Evolutionary conservation across 1,140 invertebrate genomes (phyloP).

Genomic region (Drosophila sucinea): DNA sequence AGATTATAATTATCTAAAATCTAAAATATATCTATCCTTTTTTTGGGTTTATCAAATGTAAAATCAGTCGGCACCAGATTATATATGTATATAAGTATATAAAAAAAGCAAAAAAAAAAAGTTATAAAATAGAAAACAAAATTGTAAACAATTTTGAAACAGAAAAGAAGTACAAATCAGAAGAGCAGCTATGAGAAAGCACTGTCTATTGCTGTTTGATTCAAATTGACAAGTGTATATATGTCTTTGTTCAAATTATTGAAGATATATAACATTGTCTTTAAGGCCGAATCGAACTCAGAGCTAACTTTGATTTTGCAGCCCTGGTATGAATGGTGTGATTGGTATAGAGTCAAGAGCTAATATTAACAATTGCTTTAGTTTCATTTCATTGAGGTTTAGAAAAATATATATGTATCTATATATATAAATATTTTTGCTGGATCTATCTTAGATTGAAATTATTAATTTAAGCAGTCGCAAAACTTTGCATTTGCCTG

Average conservation of each 20-base stretch:
- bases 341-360: background rate
- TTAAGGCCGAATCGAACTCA: background rate
- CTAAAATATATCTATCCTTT: constrained; percentile 40
- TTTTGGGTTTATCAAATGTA: constrained; percentile 47
- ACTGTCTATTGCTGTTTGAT: background rate
- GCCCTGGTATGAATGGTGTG: background rate
- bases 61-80: constrained; percentile 54
- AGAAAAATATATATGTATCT: constrained; percentile 32
- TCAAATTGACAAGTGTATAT: background rate
- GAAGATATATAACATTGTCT: no score
- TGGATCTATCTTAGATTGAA: constrained; percentile 3
- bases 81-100: constrained; percentile 26
- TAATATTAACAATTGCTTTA: constrained; percentile 10
- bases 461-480: background rate
- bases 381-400: constrained; percentile 8
- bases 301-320: background rate
- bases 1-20: constrained; percentile 55
- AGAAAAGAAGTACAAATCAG: background rate
- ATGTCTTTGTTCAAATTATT: background rate
- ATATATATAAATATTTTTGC: constrained; percentile 48
- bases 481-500: constrained; percentile 35
- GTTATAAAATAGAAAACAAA: constrained; percentile 41
- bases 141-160: background rate
- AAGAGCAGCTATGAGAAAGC: background rate
- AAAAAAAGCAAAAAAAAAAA: constrained; percentile 43